phyloP scores from a whole-genome alignment of 2,888 invertebrate genomes.

The Antheraea assamensis region DNA sequence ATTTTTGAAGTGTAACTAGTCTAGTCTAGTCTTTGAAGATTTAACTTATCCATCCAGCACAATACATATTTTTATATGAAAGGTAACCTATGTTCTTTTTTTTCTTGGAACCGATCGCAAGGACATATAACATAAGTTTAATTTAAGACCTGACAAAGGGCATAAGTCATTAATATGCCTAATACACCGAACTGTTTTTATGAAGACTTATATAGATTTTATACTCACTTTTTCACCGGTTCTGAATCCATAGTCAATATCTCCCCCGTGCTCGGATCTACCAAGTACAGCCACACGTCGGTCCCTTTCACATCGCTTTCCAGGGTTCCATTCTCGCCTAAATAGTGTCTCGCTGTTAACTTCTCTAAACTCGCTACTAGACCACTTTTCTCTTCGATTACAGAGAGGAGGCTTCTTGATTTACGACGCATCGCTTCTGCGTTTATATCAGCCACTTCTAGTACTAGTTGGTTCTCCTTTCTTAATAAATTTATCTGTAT shows the following conservation, averaged over 20 bases:
- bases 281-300: constrained; percentile 93
- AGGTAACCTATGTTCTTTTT: no score
- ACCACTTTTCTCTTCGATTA: constrained; percentile 88
- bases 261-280: constrained; percentile 89
- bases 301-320: constrained; percentile 88
- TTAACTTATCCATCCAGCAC: no score
- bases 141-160: no score
- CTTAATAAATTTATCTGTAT: constrained; percentile 89
- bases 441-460: constrained; percentile 88
- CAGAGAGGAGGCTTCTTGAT: constrained; percentile 75
- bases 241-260: constrained; percentile 88
- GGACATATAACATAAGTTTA: no score
- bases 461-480: constrained; percentile 88
- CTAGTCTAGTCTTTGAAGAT: no score
- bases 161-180: no score
- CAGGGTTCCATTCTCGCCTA: constrained; percentile 89
- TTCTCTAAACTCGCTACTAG: constrained; percentile 91
- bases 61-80: no score
- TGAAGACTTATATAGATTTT: no score
- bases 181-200: no score
- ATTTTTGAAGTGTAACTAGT: no score
- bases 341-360: constrained; percentile 88
- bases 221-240: constrained; percentile 85
- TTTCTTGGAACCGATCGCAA: no score
- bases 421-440: constrained; percentile 85